Base-by-base conservation (phyloP, 2,797 vertebrate species). In the Crenuchus spilurus region DNA sequence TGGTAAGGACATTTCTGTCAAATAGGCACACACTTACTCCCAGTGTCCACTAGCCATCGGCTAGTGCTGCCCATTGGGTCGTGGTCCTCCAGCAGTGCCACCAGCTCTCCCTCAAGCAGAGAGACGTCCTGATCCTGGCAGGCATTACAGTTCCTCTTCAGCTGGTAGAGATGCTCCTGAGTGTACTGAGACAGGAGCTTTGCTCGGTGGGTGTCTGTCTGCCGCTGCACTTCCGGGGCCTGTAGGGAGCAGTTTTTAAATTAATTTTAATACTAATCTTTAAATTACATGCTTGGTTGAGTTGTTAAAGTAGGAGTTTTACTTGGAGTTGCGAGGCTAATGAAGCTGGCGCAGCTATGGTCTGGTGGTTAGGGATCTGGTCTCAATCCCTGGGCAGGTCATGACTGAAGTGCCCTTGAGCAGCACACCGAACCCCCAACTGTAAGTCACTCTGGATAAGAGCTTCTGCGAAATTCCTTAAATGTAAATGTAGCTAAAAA, bases 101-200 rank as follows among this genome's bases (percentile, higher is more conserved):
- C 96, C 87, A 99, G 83, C 70, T 98, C 96, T 57, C 96, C 97
- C 87, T 97, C 97, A 74, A 95, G 91, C 84, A 99, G 89, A 82
- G 93, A 91, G 57, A 98, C 92, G 86, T 99, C 97, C 16, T 92
- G 83, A 49, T 98, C 95, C 87, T 99, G 97, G 0, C 95, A 94
- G 41, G 95, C 97, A 0, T 98, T 98, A 85, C 96, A 99, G 84
- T 96, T 99, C 76, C 98, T 96, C 89, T 97, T 99, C 18, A 96
- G 94, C 88, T 93, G 95, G 82, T 95, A 96, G 1, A 99, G 86
- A 0, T 75, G 80, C 33, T 90, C 91, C 0, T 73, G 22, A 0
- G 91, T 85, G 78, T 96, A 94, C 0, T 76, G 90, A 39, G 94
- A 90, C 76, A 96, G 73, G 81, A 99, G 90, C 85, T 86, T 81